These are phyloP conservation scores for Portevinia maculata DNA, from an alignment of 2,888 invertebrate species.

Conservation along the genomic window DNA sequence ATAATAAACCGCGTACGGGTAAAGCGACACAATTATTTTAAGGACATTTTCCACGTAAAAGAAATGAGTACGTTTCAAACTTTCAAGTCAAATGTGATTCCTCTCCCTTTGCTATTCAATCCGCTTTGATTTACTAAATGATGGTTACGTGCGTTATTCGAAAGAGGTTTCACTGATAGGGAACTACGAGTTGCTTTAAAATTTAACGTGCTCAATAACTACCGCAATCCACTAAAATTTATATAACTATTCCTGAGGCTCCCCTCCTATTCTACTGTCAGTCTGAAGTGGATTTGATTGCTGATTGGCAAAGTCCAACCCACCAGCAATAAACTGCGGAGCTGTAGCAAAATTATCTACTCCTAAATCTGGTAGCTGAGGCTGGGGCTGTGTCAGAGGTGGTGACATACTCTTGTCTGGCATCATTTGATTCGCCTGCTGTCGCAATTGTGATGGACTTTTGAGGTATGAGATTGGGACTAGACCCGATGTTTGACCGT, in stretches of 20 bases:
- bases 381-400: constrained; percentile 4
- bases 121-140: too few relatives aligned
- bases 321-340: constrained; percentile 24
- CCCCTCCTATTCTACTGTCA: constrained; percentile 20
- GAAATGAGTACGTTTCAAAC: too few relatives aligned
- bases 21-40: constrained; percentile 11
- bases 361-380: constrained; percentile 40
- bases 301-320: constrained; percentile 15
- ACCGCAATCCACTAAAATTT: constrained; percentile 10
- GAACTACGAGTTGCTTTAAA: too few relatives aligned
- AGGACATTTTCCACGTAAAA: constrained; percentile 6
- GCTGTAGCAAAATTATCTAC: constrained; percentile 45
- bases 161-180: too few relatives aligned
- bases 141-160: too few relatives aligned
- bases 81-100: too few relatives aligned
- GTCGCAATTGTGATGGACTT: constrained; percentile 79
- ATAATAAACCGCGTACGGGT: constrained; percentile 9
- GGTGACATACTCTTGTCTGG: constrained; percentile 45
- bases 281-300: constrained; percentile 28
- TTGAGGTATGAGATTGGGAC: constrained; percentile 86
- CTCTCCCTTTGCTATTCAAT: too few relatives aligned
- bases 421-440: constrained; percentile 48
- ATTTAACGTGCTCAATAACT: too few relatives aligned
- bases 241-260: constrained; percentile 5
- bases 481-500: constrained; percentile 85